Percentiles rank a stretch among this genome's conserved stretches.
phyloP scores from a whole-genome alignment of 2,888 invertebrate genomes.

The Eurytoma adleriae region DNA sequence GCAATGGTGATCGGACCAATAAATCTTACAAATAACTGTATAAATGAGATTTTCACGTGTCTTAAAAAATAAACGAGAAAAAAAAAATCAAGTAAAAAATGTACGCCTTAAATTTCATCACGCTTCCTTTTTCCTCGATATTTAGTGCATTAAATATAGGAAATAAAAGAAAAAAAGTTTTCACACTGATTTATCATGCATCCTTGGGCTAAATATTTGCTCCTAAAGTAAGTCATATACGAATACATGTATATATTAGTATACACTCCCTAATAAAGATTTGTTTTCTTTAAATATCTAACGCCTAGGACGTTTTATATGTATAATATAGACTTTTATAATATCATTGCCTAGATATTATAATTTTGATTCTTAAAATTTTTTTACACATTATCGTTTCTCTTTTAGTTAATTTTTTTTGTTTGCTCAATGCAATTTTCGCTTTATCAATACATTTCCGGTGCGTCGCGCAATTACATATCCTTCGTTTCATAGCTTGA shows the following conservation, averaged over 20 bases:
- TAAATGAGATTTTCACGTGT: neutral
- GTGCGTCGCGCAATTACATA: neutral
- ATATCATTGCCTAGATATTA: constrained; percentile 39
- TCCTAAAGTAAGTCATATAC: constrained; percentile 40
- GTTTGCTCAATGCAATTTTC: neutral
- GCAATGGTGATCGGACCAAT: neutral
- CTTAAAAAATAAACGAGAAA: neutral
- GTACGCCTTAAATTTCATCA: neutral
- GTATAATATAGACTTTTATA: constrained; percentile 27
- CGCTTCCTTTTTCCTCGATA: neutral
- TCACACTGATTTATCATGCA: constrained; percentile 42
- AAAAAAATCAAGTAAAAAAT: neutral
- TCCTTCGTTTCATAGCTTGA: constrained; percentile 28
- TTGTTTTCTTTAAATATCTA: constrained; percentile 48
- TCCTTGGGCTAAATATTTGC: constrained; percentile 36
- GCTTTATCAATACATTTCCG: constrained; percentile 25
- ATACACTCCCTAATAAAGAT: constrained; percentile 46
- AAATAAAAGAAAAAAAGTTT: constrained; percentile 33
- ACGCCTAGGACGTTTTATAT: constrained; percentile 46
- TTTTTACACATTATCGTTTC: constrained; percentile 27
- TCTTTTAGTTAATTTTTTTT: constrained; percentile 1
- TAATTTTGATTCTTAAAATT: constrained; percentile 48
- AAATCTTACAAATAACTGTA: neutral
- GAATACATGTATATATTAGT: constrained; percentile 49
- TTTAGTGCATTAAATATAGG: constrained; percentile 3